Evolutionary conservation across 2,888 invertebrate species (phyloP).

Genomic region (Netelia inedita): DNA sequence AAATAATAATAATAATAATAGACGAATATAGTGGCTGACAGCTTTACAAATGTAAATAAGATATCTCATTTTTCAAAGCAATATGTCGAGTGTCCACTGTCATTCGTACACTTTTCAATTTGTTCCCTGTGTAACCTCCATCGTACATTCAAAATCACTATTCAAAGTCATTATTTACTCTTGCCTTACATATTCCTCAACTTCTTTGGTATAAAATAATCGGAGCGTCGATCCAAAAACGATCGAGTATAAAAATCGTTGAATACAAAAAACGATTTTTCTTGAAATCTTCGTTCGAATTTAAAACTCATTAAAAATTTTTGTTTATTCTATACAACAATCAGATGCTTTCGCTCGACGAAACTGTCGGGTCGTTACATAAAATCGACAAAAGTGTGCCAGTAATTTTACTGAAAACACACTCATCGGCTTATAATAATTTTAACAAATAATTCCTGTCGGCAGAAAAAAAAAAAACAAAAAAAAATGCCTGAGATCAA

Average conservation of each 20-base stretch:
- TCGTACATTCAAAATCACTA: not conserved
- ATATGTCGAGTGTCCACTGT: not conserved
- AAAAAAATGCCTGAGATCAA: slow-evolving; percentile 93
- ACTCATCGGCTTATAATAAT: too few species aligned
- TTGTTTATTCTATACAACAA: too few species aligned
- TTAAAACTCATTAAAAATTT: too few species aligned
- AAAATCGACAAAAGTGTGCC: not conserved
- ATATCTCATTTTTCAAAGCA: not conserved
- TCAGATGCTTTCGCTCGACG: too few species aligned
- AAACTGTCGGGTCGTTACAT: too few species aligned
- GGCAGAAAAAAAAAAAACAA: not conserved
- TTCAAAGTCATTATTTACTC: not conserved
- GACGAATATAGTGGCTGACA: not conserved
- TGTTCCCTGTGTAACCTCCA: not conserved
- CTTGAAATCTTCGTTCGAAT: too few species aligned
- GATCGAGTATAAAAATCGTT: not conserved
- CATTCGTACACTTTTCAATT: not conserved
- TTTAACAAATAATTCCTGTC: not conserved
- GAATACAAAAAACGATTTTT: too few species aligned
- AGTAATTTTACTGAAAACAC: too few species aligned
- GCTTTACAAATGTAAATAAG: not conserved
- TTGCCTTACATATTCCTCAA: not conserved
- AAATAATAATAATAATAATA: not conserved
- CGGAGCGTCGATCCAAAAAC: not conserved
- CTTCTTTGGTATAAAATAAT: not conserved